These are phyloP conservation scores for Platichthys stellatus DNA, from an alignment of 2,113 vertebrate genomes.

Conservation along the genomic window DNA sequence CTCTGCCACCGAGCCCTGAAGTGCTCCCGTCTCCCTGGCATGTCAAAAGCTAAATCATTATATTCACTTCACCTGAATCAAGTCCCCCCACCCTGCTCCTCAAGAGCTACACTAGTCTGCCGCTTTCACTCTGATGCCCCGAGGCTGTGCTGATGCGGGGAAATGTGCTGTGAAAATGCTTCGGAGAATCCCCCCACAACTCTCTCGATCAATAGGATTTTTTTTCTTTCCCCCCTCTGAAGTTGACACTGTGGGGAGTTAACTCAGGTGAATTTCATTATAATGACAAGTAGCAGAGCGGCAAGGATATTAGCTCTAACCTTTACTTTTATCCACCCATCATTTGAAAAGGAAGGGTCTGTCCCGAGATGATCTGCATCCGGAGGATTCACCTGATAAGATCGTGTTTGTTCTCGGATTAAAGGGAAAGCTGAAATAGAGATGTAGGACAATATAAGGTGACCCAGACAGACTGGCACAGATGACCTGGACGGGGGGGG, in stretches of 20 bases:
- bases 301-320: slow-evolving; percentile 55
- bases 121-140: slow-evolving; percentile 70
- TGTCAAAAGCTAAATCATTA: slow-evolving; percentile 72
- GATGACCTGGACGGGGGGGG: neutral
- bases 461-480: neutral
- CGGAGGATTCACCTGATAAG: slow-evolving; percentile 10
- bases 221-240: slow-evolving; percentile 36
- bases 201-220: slow-evolving; percentile 62
- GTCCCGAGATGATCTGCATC: slow-evolving; percentile 24
- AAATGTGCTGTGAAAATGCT: slow-evolving; percentile 78
- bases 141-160: slow-evolving; percentile 72
- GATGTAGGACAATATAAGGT: neutral
- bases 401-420: slow-evolving; percentile 30
- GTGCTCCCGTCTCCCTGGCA: slow-evolving; percentile 36
- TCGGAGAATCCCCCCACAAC: slow-evolving; percentile 57
- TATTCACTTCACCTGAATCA: slow-evolving; percentile 69
- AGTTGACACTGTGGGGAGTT: slow-evolving; percentile 54
- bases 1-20: slow-evolving; percentile 41
- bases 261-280: slow-evolving; percentile 59
- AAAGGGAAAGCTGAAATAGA: slow-evolving; percentile 18
- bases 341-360: slow-evolving; percentile 15
- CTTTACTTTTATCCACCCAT: slow-evolving; percentile 57
- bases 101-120: slow-evolving; percentile 61
- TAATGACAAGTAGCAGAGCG: slow-evolving; percentile 35
- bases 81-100: slow-evolving; percentile 55